These are phyloP conservation scores for Dasyornis broadbenti DNA, from an alignment of 2,113 vertebrate species.

Conservation along the genomic window DNA sequence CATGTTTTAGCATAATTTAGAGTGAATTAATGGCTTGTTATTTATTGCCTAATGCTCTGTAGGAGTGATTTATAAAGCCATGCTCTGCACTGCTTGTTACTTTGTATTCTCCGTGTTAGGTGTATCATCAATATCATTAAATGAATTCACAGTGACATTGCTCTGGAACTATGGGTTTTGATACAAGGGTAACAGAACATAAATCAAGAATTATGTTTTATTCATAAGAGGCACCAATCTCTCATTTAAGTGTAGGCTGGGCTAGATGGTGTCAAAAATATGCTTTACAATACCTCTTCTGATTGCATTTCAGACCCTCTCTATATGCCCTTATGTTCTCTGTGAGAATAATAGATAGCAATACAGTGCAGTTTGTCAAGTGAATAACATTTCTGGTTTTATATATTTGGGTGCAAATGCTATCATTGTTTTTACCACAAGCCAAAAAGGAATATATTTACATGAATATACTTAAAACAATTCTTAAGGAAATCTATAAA, in stretches of 20 bases:
- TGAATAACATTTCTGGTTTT: constrained; percentile 56
- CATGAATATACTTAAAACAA: constrained; percentile 22
- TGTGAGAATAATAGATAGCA: constrained; percentile 59
- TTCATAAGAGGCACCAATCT: constrained; percentile 74
- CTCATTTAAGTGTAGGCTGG: constrained; percentile 66
- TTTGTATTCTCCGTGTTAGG: constrained; percentile 63
- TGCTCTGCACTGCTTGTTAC: constrained; percentile 48
- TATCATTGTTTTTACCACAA: constrained; percentile 50
- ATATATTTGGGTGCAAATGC: constrained; percentile 53
- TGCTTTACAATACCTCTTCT: constrained; percentile 72
- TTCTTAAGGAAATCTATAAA: constrained; percentile 17
- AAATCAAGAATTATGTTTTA: constrained; percentile 80
- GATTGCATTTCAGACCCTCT: constrained; percentile 61
- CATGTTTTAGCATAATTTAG: constrained; percentile 67
- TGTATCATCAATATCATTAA: constrained; percentile 75
- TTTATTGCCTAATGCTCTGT: constrained; percentile 66
- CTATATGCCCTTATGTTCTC: constrained; percentile 5
- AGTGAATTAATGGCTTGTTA: constrained; percentile 67
- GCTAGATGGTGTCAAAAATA: constrained; percentile 68
- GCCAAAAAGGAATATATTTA: constrained; percentile 37
- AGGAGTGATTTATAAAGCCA: constrained; percentile 71
- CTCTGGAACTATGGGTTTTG: constrained; percentile 72
- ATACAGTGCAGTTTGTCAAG: constrained; percentile 52
- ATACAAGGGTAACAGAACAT: constrained; percentile 71
- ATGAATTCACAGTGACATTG: constrained; percentile 74